These are phyloP conservation scores for Gymnoscopelus microlampas DNA, from an alignment of 2,797 vertebrate genomes.

Conservation along the genomic window DNA sequence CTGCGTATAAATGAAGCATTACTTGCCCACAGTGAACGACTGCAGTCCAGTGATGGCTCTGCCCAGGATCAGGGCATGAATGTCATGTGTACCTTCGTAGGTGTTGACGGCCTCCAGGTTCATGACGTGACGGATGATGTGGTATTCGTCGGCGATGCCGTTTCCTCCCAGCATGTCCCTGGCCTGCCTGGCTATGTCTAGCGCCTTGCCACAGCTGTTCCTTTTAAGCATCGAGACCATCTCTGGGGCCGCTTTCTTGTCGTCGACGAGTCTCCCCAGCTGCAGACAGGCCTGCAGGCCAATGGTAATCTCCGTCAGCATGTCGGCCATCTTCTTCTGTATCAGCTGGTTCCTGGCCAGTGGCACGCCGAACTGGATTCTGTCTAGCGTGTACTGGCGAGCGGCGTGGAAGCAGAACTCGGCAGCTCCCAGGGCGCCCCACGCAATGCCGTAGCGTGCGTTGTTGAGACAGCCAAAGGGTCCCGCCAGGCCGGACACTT, in stretches of 20 bases:
- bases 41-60: slow-evolving; percentile 93
- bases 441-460: slow-evolving; percentile 92
- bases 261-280: slow-evolving; percentile 89
- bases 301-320: slow-evolving; percentile 90
- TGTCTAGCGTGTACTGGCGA: slow-evolving; percentile 89
- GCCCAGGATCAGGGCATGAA: slow-evolving; percentile 95
- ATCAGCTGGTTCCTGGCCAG: slow-evolving; percentile 92
- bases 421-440: slow-evolving; percentile 91
- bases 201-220: slow-evolving; percentile 91
- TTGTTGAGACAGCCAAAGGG: slow-evolving; percentile 94
- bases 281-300: slow-evolving; percentile 90
- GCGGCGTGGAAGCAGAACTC: slow-evolving; percentile 90
- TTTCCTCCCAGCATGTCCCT: slow-evolving; percentile 97
- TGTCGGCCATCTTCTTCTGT: slow-evolving; percentile 94
- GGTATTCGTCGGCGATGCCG: slow-evolving; percentile 92
- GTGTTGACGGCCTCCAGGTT: slow-evolving; percentile 97
- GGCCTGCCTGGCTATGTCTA: slow-evolving; percentile 90
- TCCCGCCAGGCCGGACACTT: slow-evolving; percentile 82
- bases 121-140: slow-evolving; percentile 92
- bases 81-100: slow-evolving; percentile 96
- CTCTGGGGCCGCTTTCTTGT: slow-evolving; percentile 85
- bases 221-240: slow-evolving; percentile 94
- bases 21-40: slow-evolving; percentile 87
- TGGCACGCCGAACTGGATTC: slow-evolving; percentile 88
- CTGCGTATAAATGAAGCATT: slow-evolving; percentile 12